These are phyloP conservation scores for Eupsilia transversa DNA, from an alignment of 2,888 invertebrate genomes.

Conservation along the genomic window DNA sequence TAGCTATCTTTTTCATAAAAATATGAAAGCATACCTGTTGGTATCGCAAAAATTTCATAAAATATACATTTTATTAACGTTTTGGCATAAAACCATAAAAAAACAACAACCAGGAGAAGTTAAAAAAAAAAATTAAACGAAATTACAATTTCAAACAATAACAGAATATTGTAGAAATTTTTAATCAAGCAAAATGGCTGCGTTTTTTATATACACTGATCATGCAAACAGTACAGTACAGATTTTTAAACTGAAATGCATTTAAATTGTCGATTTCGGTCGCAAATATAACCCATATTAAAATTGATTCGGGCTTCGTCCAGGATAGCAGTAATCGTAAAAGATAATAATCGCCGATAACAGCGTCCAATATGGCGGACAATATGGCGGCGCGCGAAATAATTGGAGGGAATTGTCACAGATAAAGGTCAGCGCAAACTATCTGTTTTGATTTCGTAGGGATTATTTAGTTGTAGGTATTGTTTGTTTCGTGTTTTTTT, in stretches of 20 bases:
- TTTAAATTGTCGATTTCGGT: constrained; percentile 70
- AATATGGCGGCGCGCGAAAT: constrained; percentile 67
- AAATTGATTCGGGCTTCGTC: constrained; percentile 71
- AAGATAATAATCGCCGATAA: constrained; percentile 77
- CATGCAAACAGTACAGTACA: constrained; percentile 39
- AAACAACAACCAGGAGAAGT: background rate
- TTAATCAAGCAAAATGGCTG: constrained; percentile 42
- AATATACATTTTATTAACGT: background rate
- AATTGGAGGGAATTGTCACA: constrained; percentile 71
- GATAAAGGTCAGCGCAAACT: constrained; percentile 44
- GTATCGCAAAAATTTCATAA: background rate
- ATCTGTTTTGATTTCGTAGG: constrained; percentile 53
- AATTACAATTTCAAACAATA: constrained; percentile 43
- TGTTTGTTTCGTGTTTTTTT: background rate
- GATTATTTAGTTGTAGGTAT: constrained; percentile 39
- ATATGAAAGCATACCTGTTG: background rate
- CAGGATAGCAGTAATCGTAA: constrained; percentile 73
- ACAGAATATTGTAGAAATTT: constrained; percentile 22
- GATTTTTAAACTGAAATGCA: constrained; percentile 65
- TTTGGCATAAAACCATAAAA: background rate
- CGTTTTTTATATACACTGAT: constrained; percentile 34
- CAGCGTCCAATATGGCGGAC: constrained; percentile 69
- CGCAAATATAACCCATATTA: constrained; percentile 67
- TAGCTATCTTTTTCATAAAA: background rate
- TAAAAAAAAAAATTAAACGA: constrained; percentile 1